Percentiles rank a stretch among this genome's conserved stretches.
Conservation (phyloP, 2,797 vertebrate species). For the Atherinosoma microstoma region DNA sequence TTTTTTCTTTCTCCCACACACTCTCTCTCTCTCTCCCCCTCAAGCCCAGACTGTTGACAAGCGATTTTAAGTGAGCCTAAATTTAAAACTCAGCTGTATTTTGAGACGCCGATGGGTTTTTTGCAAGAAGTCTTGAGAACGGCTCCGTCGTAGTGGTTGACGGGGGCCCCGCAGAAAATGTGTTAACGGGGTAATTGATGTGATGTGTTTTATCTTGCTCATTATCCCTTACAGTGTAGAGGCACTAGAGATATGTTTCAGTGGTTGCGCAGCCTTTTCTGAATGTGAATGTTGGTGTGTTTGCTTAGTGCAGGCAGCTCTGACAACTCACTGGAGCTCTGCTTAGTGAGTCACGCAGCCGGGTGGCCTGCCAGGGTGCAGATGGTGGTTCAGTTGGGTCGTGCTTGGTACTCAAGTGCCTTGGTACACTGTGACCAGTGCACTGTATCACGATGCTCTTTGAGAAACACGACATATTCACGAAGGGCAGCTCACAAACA, state of each 20-base stretch:
- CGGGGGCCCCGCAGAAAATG: conserved; percentile 30
- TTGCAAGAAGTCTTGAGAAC: conserved; percentile 50
- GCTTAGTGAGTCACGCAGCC: conserved; percentile 57
- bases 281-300: conserved; percentile 44
- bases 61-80: conserved; percentile 82
- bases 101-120: conserved; percentile 44
- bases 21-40: conserved; percentile 23
- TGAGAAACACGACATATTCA: neutral
- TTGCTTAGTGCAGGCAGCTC: conserved; percentile 46
- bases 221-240: conserved; percentile 67
- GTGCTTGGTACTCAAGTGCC: conserved; percentile 11
- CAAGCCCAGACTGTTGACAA: conserved; percentile 79
- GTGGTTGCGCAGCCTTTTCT: conserved; percentile 48
- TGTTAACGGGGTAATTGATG: conserved; percentile 70
- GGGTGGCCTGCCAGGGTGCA: conserved; percentile 41
- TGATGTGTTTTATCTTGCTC: conserved; percentile 73
- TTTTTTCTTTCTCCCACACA: conserved; percentile 5
- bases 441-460: conserved; percentile 3
- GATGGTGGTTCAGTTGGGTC: conserved; percentile 50
- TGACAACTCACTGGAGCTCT: conserved; percentile 61
- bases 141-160: conserved; percentile 33
- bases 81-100: conserved; percentile 77
- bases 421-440: conserved; percentile 23
- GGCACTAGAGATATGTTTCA: conserved; percentile 52
- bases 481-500: neutral